These are phyloP conservation scores for Cricetomys ansorgei DNA, from an alignment of 2,113 vertebrate species.

Conservation along the genomic window DNA sequence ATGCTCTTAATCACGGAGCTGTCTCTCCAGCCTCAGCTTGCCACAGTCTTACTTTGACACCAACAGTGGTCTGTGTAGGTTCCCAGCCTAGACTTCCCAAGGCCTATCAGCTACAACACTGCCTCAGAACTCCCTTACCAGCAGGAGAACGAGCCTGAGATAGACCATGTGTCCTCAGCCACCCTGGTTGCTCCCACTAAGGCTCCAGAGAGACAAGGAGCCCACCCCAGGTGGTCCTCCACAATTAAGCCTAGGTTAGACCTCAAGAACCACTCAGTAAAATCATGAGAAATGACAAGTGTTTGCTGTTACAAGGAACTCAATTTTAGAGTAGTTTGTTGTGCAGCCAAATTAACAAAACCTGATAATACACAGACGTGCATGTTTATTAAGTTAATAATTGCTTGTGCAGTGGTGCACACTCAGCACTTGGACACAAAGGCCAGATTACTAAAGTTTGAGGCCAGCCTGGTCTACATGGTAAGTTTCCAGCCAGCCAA, in stretches of 20 bases:
- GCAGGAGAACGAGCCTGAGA: not conserved
- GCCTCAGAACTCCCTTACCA: not conserved
- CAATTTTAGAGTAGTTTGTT: not conserved
- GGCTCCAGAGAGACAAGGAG: not conserved
- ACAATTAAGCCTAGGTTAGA: not conserved
- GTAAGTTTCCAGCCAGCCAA: not conserved
- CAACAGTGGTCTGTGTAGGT: not conserved
- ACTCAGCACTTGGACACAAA: not conserved
- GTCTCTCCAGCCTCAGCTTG: not conserved
- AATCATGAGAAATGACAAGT: not conserved
- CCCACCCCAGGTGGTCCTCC: not conserved
- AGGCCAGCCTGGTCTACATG: not conserved
- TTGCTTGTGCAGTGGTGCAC: not conserved
- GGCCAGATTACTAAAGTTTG: not conserved
- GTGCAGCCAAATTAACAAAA: not conserved
- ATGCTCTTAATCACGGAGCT: not conserved
- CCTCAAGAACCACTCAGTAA: not conserved
- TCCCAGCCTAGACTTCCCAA: not conserved
- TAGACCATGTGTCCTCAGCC: not conserved
- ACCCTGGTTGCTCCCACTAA: not conserved
- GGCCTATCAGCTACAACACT: not conserved
- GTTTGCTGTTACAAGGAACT: not conserved
- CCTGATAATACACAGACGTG: not conserved
- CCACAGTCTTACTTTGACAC: not conserved
- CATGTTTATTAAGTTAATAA: constrained; percentile 5